Conservation (phyloP, 1,140 invertebrate genomes). For the Schlechtendalia chinensis region DNA sequence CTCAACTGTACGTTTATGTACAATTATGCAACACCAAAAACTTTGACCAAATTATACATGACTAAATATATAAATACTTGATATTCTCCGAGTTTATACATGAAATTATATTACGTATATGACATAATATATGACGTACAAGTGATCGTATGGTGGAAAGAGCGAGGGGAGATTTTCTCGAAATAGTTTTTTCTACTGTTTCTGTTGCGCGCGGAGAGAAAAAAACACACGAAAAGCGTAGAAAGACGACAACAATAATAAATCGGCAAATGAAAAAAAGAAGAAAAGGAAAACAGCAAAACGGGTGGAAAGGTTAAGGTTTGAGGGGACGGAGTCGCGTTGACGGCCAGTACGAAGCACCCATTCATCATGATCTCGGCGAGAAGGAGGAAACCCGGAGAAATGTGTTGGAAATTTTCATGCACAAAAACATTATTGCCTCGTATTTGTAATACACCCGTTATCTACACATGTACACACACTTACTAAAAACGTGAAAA, state of each 20-base stretch:
- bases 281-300: not conserved
- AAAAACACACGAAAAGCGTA: not conserved
- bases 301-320: not conserved
- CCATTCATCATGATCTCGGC: conserved; percentile 30
- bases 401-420: conserved; percentile 15
- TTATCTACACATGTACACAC: not conserved
- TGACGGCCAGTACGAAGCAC: not conserved
- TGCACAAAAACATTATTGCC: conserved; percentile 3
- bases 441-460: not conserved
- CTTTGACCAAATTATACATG: no score
- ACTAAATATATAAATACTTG: no score
- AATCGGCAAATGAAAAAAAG: not conserved
- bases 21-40: no score
- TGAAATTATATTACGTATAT: no score
- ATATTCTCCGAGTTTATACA: no score
- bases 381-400: not conserved
- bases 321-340: not conserved
- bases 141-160: no score
- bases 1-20: no score
- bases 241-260: conserved; percentile 17
- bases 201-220: not conserved
- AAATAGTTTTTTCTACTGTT: not conserved
- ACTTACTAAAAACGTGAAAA: not conserved
- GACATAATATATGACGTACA: not conserved
- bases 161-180: not conserved